Evolutionary conservation across 2,888 invertebrate species (phyloP), one percentile per base, ranked within the genome.

Genomic region (Hipparchia sbordonii): DNA sequence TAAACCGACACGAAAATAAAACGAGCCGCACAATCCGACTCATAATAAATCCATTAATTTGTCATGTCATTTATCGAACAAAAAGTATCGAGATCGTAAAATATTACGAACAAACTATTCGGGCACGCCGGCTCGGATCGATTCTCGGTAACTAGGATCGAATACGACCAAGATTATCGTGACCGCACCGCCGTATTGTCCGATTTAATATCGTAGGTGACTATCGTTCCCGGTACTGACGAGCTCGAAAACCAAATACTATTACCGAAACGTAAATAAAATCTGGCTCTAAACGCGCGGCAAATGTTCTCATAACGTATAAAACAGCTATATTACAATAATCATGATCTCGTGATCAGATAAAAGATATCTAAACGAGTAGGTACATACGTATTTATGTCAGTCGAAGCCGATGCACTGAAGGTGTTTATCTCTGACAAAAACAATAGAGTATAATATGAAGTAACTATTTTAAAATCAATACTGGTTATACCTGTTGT

Each of bases 41-140:
- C 90, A 92, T 92, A 92, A 92, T 92, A 92, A 91, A 92, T 92
- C 92, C 92, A 93, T 93, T 93, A 92, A 93, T 93, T 93, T 93
- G 93, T 93, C 93, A 92, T 93, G 93, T 93, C 91, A 93, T 93
- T 91, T 92, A 87, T 86, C 85, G 88, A 85, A 89, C 85, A 86
- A 89, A 89, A 87, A 81, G 81, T 81, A 82, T 85, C 82, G 83
- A 83, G 82, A 82, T 85, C 82, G 84, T 86, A 84, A 85, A 85
- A 86, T 84, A 84, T 87, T 84, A 84, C 82, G 76, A 79, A 79
- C 74, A 76, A 82, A 85, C 82, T 86, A 87, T 87, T 82, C 84
- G 84, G 83, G 79, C 48, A 82, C 83, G 79, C 77, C 79, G 80
- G 78, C 75, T 81, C 80, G 82, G 80, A 82, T 83, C 83, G 83